Conservation (phyloP, 2,797 vertebrate genomes). For the Dermochelys coriacea region DNA sequence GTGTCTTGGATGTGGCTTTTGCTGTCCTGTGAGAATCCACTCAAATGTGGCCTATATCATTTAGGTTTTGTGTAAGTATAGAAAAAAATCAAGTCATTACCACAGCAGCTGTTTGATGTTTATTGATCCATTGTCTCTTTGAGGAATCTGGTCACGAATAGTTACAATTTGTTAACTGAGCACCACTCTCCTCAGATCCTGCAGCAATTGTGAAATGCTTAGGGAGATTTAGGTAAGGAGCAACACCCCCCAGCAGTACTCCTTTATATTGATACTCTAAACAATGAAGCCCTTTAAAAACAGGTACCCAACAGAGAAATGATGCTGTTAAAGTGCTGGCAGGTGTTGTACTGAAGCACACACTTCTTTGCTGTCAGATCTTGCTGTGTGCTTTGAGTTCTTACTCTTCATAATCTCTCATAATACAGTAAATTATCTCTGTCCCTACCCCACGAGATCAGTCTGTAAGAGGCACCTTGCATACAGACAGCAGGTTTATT, state of each 20-base stretch:
- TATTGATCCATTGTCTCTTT: not conserved
- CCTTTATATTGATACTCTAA: not conserved
- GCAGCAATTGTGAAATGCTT: constrained; percentile 53
- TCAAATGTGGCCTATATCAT: not conserved
- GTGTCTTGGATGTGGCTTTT: not conserved
- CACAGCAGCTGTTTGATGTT: not conserved
- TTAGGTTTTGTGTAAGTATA: not conserved
- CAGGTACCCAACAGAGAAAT: not conserved
- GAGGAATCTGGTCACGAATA: constrained; percentile 28
- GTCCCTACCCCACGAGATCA: constrained; percentile 31
- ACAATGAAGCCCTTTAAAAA: constrained; percentile 31
- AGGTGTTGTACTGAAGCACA: not conserved
- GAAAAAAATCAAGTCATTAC: not conserved
- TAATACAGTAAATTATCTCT: constrained; percentile 36
- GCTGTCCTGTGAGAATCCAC: not conserved
- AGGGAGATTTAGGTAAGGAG: constrained; percentile 55
- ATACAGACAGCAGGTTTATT: constrained; percentile 34
- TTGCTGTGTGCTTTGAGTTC: not conserved
- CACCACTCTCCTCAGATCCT: constrained; percentile 44
- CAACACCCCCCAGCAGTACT: not conserved
- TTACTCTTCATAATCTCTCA: constrained; percentile 35
- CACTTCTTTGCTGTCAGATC: not conserved
- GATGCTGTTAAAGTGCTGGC: not conserved
- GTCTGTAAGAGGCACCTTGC: constrained; percentile 35
- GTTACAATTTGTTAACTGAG: constrained; percentile 15